Conservation (phyloP, 2,888 invertebrate species). For the Tachystola acroxantha region DNA sequence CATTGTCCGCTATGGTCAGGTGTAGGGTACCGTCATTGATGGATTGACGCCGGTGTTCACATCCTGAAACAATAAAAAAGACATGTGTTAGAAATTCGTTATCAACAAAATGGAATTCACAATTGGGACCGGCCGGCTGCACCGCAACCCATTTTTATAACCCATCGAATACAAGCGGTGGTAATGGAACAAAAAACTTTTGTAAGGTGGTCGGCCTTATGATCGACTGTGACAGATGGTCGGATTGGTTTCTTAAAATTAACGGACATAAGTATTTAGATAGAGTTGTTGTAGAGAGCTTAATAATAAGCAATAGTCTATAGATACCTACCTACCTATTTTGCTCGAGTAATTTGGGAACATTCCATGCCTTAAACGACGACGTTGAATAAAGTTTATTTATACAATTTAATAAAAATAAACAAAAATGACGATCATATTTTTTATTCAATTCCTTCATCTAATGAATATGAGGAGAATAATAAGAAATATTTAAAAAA, state of each 20-base stretch:
- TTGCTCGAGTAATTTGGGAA: too few relatives aligned
- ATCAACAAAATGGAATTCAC: neutral
- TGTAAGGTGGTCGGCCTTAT: slow-evolving; percentile 35
- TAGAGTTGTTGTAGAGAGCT: too few relatives aligned
- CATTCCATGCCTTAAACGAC: too few relatives aligned
- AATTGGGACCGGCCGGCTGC: slow-evolving; percentile 22
- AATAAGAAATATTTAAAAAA: too few relatives aligned
- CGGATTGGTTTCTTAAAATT: slow-evolving; percentile 22
- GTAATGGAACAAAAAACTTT: slow-evolving; percentile 34
- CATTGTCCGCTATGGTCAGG: slow-evolving; percentile 62
- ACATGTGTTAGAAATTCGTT: neutral
- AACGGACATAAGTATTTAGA: slow-evolving; percentile 7
- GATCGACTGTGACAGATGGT: slow-evolving; percentile 45
- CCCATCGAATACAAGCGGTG: slow-evolving; percentile 33
- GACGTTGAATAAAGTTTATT: too few relatives aligned
- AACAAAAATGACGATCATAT: too few relatives aligned
- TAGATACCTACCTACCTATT: too few relatives aligned
- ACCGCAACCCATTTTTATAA: slow-evolving; percentile 29
- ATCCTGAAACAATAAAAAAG: slow-evolving; percentile 63
- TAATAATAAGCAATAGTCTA: too few relatives aligned
- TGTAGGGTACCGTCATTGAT: slow-evolving; percentile 57
- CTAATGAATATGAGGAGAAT: too few relatives aligned
- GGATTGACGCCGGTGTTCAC: slow-evolving; percentile 45
- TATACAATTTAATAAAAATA: too few relatives aligned
- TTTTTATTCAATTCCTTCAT: too few relatives aligned